Evolutionary conservation across 1,140 invertebrate genomes (phyloP), one percentile per base, ranked within the genome.

Genomic region (Pseudomyrmex sp.): DNA sequence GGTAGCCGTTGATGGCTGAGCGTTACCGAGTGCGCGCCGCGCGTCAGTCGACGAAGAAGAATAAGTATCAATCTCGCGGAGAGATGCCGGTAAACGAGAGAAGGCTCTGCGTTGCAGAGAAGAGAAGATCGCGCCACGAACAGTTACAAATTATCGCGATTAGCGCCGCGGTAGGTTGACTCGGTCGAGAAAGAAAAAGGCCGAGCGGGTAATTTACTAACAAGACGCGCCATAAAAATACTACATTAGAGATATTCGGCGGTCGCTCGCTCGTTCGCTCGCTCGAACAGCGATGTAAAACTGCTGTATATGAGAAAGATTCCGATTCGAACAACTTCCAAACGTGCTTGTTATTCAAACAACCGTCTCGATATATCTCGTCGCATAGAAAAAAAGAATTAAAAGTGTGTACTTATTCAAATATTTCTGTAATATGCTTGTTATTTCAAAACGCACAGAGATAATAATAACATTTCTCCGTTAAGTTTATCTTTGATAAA

Each of bases 321-420:
- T 56, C 86, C 72, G 74, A 75, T n/a, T 88, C 88, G 88, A 82
- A 89, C 68, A 80, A 54, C 59, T 69, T 88, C 87, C 88, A 89
- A 75, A 84, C 87, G 80, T 86, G 84, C 87, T 89, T 89, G 88
- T 88, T 87, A 82, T 86, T 89, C 86, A 87, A 89, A 86, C 88
- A 88, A 88, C 84, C 82, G 84, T 84, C 88, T 89, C 84, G 84
- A 76, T 61, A 76, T 61, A 54, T 50, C 62, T 35, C 35, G 52
- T n/a, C 54, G 76, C 82, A 63, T 83, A 65, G 61, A 58, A 76
- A 70, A 46, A 46, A 59, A 76, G 18, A 18, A 18, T 18, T 18
- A 59, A 73, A 44, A 7, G 44, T 77, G 15, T 18, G 12, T 66
- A 62, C 52, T 79, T 69, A 69, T 52, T 79, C 69, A 23, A 2